Evolutionary conservation across 2,888 invertebrate genomes (phyloP).

Genomic region (Cylindroiulus punctatus): DNA sequence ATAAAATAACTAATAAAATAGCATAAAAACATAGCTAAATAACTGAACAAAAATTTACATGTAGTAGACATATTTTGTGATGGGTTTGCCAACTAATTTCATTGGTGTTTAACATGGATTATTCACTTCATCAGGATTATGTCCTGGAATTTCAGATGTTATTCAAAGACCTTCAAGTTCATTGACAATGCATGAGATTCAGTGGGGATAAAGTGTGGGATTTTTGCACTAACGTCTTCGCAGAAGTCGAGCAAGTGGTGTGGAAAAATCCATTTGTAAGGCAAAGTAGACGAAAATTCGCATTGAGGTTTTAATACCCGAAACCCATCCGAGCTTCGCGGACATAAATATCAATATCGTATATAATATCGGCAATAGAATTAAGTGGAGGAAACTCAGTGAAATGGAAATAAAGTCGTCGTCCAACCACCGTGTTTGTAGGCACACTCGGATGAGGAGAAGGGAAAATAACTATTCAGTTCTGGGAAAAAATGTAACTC

Average conservation of each 20-base stretch:
- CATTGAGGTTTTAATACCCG: slow-evolving; percentile 22
- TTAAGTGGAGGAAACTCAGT: slow-evolving; percentile 47
- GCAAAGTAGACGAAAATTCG: slow-evolving; percentile 36
- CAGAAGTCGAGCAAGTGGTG: background rate
- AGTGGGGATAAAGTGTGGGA: no score
- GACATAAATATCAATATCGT: slow-evolving; percentile 25
- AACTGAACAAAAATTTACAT: no score
- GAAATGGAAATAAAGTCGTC: slow-evolving; percentile 40
- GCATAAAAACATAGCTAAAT: no score
- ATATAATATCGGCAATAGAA: slow-evolving; percentile 52
- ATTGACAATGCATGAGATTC: no score
- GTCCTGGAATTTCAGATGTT: no score
- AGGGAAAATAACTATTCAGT: slow-evolving; percentile 44
- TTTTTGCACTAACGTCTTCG: no score
- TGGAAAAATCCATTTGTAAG: background rate
- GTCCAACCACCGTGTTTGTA: background rate
- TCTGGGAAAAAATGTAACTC: slow-evolving; percentile 49
- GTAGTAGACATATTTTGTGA: no score
- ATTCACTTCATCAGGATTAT: no score
- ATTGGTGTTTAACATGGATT: no score
- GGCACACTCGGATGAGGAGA: background rate
- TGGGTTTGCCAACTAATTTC: no score
- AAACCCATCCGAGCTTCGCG: slow-evolving; percentile 27
- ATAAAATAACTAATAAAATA: no score
- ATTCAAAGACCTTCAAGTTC: no score